phyloP scores from a whole-genome alignment of 1,140 invertebrate species.

The Lithobius niger region DNA sequence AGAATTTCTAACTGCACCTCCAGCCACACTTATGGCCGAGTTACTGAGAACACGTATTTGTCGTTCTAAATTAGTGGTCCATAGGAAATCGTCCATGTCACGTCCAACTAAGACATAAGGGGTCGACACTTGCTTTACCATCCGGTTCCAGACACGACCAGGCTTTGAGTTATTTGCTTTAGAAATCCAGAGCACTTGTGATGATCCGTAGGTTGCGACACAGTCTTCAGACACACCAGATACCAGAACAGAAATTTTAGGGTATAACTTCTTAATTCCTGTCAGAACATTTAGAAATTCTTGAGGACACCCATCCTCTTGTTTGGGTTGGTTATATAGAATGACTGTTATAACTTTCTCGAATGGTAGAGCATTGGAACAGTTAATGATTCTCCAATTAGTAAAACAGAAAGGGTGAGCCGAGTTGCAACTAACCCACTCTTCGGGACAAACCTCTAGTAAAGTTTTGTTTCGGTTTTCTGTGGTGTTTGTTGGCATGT shows the following conservation, averaged over 20 bases:
- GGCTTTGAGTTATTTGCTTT: neutral
- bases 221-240: neutral
- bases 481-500: too few relatives aligned
- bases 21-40: constrained; percentile 16
- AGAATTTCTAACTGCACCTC: constrained; percentile 21
- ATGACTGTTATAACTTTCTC: neutral
- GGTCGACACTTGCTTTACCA: constrained; percentile 18
- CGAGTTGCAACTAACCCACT: too few relatives aligned
- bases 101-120: constrained; percentile 23
- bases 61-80: too few relatives aligned
- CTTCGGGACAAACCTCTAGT: too few relatives aligned
- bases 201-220: neutral
- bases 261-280: neutral
- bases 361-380: neutral
- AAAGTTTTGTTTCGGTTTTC: too few relatives aligned
- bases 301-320: neutral
- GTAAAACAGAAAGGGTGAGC: too few relatives aligned
- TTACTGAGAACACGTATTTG: too few relatives aligned
- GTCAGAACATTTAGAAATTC: neutral
- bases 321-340: too few relatives aligned
- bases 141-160: constrained; percentile 15
- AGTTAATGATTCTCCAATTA: too few relatives aligned
- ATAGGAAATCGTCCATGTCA: constrained; percentile 19
- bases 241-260: neutral
- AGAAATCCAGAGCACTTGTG: neutral